Evolutionary conservation across 2,888 invertebrate genomes (phyloP), one percentile per base, ranked within the genome.

Genomic region (Amphimallon solstitiale): DNA sequence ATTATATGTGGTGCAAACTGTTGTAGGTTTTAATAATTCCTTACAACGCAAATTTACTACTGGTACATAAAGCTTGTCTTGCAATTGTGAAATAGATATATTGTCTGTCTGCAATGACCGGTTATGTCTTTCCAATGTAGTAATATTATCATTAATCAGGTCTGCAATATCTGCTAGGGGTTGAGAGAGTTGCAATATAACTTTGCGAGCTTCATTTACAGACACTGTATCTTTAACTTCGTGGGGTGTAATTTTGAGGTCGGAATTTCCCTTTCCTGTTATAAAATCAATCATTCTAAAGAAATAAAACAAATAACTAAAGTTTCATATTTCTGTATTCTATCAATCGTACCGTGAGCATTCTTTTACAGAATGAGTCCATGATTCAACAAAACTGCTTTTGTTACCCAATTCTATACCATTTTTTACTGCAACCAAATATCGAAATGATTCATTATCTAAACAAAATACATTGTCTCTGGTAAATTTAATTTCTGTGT

Each of bases 161-260:
- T 81, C 77, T 0, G 77, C 73, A 48, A 81, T 79, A 59, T 81
- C 81, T 4, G 79, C 78, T 60, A 81, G 69, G 1, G 81, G 81
- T 68, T 78, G 75, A 0, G 78, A 73, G 14, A 81, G 66, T 19
- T 80, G 77, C 21, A 75, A 69, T 29, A 81, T 78, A 12, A 78
- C 64, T 51, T 77, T 72, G 10, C 80, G 70, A 2, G 79, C 79
- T 66, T 81, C 77, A 45, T 81, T 81, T 0, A 81, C 73, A 9
- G 77, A 77, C 12, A 76, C 65, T 1, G 80, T 80, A 54, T 76
- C 75, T 62, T 75, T 70, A 1, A 80, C 75, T 48, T 72, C 65
- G 59, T 81, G 81, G 0, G 81, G 80, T 40, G 68, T 68, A 14
- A 81, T 34, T 17, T 59, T 60, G 7, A 51, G 38, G n/a, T 15